Conservation (phyloP, 2,113 vertebrate species). For the Ctenodactylus gundi region DNA sequence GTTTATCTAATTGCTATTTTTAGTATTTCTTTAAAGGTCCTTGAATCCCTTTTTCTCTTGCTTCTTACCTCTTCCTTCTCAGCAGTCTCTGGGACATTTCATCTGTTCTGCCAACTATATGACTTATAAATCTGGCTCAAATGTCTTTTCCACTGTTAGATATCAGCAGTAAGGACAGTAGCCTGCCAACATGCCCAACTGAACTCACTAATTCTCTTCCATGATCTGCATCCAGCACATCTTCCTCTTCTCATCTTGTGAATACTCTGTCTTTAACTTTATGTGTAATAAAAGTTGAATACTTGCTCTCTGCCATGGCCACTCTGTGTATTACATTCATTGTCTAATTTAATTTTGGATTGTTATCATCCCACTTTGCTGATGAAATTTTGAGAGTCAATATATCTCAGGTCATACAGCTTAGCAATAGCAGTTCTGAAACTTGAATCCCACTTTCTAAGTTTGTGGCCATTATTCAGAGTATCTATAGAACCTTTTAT, state of each 20-base stretch:
- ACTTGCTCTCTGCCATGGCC: neutral
- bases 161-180: neutral
- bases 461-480: neutral
- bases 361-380: neutral
- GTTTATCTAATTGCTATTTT: neutral
- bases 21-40: neutral
- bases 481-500: neutral
- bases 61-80: neutral
- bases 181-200: neutral
- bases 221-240: neutral
- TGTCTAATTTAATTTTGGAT: neutral
- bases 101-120: neutral
- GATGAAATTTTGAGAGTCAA: constrained; percentile 25
- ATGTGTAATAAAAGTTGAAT: neutral
- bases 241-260: neutral
- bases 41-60: neutral
- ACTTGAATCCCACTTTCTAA: neutral
- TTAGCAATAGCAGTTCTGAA: neutral
- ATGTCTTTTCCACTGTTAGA: neutral
- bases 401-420: neutral
- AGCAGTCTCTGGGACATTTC: neutral
- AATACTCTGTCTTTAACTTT: neutral
- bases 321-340: neutral
- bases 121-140: neutral
- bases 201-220: neutral